These are phyloP conservation scores for Polyommatus iphigenia DNA, from an alignment of 2,888 invertebrate species.

Conservation along the genomic window DNA sequence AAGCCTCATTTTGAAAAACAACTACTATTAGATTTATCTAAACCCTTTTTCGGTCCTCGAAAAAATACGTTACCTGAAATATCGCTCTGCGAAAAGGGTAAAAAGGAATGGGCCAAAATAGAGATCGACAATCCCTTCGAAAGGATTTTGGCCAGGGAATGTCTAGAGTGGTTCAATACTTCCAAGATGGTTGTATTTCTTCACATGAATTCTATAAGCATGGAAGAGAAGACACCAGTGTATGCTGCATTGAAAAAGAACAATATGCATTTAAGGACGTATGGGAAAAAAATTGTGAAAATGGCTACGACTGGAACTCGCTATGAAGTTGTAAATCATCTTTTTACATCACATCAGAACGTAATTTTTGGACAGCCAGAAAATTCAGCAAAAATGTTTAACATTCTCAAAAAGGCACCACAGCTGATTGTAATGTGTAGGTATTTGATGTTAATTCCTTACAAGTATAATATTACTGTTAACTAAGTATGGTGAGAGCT, in stretches of 20 bases:
- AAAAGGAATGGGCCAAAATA: conserved; percentile 43
- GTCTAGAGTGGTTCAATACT: conserved; percentile 84
- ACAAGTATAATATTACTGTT: neutral
- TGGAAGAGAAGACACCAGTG: conserved; percentile 83
- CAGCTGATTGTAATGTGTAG: conserved; percentile 85
- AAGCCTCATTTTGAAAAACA: conserved; percentile 86
- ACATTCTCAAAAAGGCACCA: conserved; percentile 85
- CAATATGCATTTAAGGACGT: conserved; percentile 85
- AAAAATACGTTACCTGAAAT: conserved; percentile 67
- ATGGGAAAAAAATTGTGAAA: conserved; percentile 82
- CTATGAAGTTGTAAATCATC: conserved; percentile 83
- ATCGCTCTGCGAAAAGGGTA: conserved; percentile 74
- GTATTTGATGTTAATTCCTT: conserved; percentile 39
- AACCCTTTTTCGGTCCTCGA: conserved; percentile 80
- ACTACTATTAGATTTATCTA: conserved; percentile 82
- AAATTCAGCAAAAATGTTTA: conserved; percentile 81
- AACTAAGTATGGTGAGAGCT: neutral
- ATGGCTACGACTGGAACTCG: conserved; percentile 84
- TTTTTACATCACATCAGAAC: conserved; percentile 83
- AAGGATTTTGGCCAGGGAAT: conserved; percentile 85
- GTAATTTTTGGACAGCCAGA: conserved; percentile 86
- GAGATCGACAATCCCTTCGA: conserved; percentile 85
- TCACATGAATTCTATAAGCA: conserved; percentile 86
- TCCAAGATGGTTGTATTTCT: conserved; percentile 86
- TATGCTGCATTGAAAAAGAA: conserved; percentile 82